Percentiles rank a stretch among this genome's conserved stretches.
Conservation (phyloP, 37 sponge, comb jelly and placozoan species). For the Corticium candelabrum region DNA sequence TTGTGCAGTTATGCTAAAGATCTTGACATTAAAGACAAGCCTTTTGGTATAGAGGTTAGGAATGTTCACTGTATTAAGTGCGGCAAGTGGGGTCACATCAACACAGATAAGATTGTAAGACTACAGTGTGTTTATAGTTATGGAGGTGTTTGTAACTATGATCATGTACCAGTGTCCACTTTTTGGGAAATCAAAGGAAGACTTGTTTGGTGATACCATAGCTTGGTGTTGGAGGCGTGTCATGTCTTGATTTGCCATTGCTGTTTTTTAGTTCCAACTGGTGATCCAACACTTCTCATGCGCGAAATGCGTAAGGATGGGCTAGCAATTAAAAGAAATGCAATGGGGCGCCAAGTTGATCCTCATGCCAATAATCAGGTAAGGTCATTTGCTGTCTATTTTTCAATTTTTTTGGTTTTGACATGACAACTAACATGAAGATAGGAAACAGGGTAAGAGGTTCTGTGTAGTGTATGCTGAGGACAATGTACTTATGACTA, state of each 20-base stretch:
- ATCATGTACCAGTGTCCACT: conserved; percentile 43
- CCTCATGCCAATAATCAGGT: conserved; percentile 42
- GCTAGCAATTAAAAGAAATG: conserved; percentile 58
- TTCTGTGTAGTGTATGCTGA: too few species aligned
- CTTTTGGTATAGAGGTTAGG: conserved; percentile 63
- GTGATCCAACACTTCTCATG: background rate
- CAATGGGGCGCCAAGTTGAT: conserved; percentile 41
- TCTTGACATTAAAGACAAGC: conserved; percentile 32
- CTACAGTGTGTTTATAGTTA: background rate
- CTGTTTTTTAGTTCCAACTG: background rate
- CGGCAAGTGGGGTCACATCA: conserved; percentile 85
- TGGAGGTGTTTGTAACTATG: background rate
- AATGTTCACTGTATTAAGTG: conserved; percentile 90
- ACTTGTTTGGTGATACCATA: conserved; percentile 8
- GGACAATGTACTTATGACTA: too few species aligned
- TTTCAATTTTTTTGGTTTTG: background rate
- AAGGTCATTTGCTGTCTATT: background rate
- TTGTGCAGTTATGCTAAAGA: conserved; percentile 35
- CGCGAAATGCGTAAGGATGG: conserved; percentile 49
- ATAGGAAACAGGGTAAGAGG: too few species aligned
- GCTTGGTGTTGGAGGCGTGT: background rate
- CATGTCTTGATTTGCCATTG: background rate
- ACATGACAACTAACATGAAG: too few species aligned
- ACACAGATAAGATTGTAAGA: conserved; percentile 75
- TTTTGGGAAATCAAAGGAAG: conserved; percentile 40